phyloP scores from a whole-genome alignment of 2,888 invertebrate species.

The Tanypteryx hageni region DNA sequence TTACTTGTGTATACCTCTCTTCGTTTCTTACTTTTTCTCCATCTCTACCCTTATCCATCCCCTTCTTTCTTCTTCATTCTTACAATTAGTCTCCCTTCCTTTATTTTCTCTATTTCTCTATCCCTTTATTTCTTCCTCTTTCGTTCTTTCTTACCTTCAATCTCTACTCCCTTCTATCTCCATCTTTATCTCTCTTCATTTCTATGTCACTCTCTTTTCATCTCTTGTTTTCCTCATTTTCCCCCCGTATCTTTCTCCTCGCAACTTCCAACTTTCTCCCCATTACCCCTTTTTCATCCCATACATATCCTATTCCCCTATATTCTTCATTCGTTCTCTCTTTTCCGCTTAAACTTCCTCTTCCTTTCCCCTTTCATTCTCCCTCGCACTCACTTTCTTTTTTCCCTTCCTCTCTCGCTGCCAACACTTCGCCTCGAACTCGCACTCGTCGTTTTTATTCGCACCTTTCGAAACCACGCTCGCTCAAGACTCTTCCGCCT shows the following conservation, averaged over 20 bases:
- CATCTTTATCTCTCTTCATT: not conserved
- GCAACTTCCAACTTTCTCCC: not conserved
- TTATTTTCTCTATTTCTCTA: not conserved
- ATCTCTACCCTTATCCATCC: not conserved
- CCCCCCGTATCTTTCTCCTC: not conserved
- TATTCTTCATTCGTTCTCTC: not conserved
- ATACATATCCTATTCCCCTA: no score
- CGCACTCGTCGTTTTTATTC: not conserved
- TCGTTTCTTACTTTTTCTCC: no score
- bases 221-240: not conserved
- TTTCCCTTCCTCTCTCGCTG: not conserved
- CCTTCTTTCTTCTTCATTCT: not conserved
- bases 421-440: not conserved
- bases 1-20: not conserved
- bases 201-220: not conserved
- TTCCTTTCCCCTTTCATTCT: not conserved
- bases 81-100: not conserved
- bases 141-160: not conserved
- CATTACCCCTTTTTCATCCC: not conserved
- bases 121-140: not conserved
- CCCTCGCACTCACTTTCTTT: not conserved
- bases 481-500: no score
- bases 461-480: not conserved
- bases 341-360: not conserved
- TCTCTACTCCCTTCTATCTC: not conserved